Evolutionary conservation across 2,797 vertebrate species (phyloP).

Genomic region (Myiotriccus ornatus): DNA sequence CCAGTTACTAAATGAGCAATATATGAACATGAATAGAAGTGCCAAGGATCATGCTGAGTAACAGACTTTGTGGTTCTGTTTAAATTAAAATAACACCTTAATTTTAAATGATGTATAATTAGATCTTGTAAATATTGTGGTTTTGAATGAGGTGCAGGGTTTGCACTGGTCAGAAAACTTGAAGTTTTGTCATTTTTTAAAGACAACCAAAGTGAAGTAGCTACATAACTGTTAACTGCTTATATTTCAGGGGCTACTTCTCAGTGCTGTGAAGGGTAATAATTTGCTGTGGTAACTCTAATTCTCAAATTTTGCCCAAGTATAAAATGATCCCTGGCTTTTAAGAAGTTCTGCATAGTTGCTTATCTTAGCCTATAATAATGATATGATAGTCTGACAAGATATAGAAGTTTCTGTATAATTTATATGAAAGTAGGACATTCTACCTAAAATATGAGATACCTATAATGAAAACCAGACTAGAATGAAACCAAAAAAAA

Average conservation of each 20-base stretch:
- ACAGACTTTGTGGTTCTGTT: background rate
- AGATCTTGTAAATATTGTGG: background rate
- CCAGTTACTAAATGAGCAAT: background rate
- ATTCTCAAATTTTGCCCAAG: background rate
- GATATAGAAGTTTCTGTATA: background rate
- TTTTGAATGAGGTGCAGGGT: background rate
- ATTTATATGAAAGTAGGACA: background rate
- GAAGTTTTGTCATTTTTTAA: background rate
- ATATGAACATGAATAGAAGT: background rate
- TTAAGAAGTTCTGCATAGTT: background rate
- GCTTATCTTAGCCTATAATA: background rate
- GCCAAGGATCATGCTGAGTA: background rate
- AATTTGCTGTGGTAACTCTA: background rate
- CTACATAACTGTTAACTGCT: background rate
- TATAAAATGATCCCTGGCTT: background rate
- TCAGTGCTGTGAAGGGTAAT: background rate
- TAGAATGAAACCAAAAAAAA: background rate
- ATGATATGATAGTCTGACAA: background rate
- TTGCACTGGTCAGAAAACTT: background rate
- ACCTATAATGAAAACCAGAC: background rate
- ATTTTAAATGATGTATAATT: background rate
- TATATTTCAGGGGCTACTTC: background rate
- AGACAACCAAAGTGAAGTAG: background rate
- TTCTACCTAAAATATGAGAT: background rate
- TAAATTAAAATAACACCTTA: background rate